These are phyloP conservation scores for Climacteris rufus DNA, from an alignment of 2,113 vertebrate genomes.

Conservation along the genomic window DNA sequence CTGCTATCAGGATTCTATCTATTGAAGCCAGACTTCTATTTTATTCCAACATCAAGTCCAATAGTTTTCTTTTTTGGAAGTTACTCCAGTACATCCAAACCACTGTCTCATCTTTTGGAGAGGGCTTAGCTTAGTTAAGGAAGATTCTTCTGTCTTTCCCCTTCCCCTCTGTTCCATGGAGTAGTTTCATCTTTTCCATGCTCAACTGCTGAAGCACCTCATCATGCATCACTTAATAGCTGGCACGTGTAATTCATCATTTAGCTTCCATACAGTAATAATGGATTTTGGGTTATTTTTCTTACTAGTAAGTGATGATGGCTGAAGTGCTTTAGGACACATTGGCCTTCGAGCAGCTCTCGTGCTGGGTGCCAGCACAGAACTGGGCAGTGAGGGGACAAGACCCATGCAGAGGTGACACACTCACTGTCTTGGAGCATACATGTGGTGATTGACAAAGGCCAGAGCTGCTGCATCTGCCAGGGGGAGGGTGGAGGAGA, in stretches of 20 bases:
- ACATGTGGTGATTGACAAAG: fast-evolving
- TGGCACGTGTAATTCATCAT: not conserved
- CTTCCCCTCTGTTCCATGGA: not conserved
- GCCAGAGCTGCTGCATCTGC: not conserved
- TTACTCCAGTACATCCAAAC: not conserved
- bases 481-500: not conserved
- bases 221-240: not conserved
- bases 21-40: not conserved
- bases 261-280: not conserved
- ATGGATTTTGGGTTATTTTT: not conserved
- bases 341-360: not conserved
- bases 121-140: not conserved
- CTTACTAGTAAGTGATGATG: not conserved
- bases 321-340: not conserved
- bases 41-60: not conserved
- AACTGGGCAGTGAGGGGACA: fast-evolving
- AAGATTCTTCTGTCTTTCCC: not conserved
- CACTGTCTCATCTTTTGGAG: not conserved
- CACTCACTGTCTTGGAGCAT: fast-evolving
- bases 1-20: not conserved
- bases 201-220: not conserved
- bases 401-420: not conserved
- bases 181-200: not conserved
- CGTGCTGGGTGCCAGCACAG: not conserved
- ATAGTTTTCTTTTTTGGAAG: not conserved